Evolutionary conservation across 2,113 vertebrate genomes (phyloP), one percentile per base, ranked within the genome.

Genomic region (Perca flavescens): DNA sequence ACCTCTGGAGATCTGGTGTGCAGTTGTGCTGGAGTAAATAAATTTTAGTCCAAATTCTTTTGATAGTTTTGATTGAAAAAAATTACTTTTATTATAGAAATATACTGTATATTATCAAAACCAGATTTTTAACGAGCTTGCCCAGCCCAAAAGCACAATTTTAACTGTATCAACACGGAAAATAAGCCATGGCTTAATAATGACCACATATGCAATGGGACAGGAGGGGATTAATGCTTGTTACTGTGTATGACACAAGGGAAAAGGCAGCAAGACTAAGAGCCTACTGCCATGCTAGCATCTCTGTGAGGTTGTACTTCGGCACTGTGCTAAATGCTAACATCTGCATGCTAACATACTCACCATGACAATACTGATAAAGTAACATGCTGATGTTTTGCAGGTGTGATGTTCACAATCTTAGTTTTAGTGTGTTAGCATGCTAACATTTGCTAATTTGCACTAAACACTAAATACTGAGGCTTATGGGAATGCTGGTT

Each of bases 1-100:
- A 62, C 25, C 69, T 75, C 69, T 57, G 28, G 43, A 77, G 6
- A 70, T 79, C 80, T 77, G 68, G 28, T 50, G 60, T 40, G 64
- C 77, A 80, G 34, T 56, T 67, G 61, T 21, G 40, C 3, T 19
- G 36, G 10, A 60, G 19, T 22, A 12, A 58, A 62, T 57, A 10
- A 2, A 61, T 46, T 36, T n/a, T 25, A 19, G 4, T 66, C 43
- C 8, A 7, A 25, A 22, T 43, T 34, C 5, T 61, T 56, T 25
- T 25, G 25, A 25, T 31, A 31, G 9, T 12, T 64, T 21, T 49
- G 3, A 40, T 21, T 61, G 13, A 8, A 56, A 60, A 53, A 70
- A 70, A 34, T 47, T 17, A 65, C 14, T 10, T 60, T 5, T 8
- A 53, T 67, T 58, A 61, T 8, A 25, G 4, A 69, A 1, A 61